These are phyloP conservation scores for Drosophila aff. DNA, from an alignment of 1,140 invertebrate genomes.

Conservation along the genomic window DNA sequence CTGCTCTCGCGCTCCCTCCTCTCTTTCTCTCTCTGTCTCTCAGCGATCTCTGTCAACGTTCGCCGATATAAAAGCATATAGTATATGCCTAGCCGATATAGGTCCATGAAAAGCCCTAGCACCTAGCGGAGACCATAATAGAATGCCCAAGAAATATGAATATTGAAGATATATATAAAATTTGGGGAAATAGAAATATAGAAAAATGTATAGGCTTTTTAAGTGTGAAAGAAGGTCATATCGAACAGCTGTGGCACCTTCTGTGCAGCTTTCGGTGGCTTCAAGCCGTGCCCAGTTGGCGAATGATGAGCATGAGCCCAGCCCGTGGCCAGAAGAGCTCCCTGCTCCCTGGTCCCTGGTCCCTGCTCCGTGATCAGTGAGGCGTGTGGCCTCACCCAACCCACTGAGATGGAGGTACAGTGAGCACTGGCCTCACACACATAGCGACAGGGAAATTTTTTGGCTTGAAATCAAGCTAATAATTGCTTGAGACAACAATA, in stretches of 20 bases:
- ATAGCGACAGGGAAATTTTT: not conserved
- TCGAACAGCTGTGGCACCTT: not conserved
- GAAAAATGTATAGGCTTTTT: not conserved
- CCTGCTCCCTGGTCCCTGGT: not conserved
- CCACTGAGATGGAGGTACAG: conserved; percentile 13
- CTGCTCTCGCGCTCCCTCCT: conserved; percentile 2
- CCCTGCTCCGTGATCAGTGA: conserved; percentile 12
- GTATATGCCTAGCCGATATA: not conserved
- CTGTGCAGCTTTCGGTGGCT: not conserved
- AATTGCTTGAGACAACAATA: not conserved
- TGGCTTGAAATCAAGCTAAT: not conserved
- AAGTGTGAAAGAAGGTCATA: not conserved
- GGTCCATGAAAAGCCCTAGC: conserved; percentile 17
- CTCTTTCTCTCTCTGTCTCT: not conserved
- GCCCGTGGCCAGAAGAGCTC: not conserved
- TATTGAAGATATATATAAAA: not conserved
- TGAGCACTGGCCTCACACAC: conserved; percentile 59
- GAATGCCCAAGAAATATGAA: not conserved
- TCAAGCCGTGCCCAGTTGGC: conserved; percentile 6
- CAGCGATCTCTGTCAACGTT: conserved; percentile 20
- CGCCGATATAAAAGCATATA: not conserved
- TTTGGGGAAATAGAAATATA: not conserved
- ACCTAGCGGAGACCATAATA: not conserved
- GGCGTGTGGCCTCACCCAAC: conserved; percentile 17
- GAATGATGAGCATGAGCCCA: conserved; percentile 3